phyloP scores from a whole-genome alignment of 2,797 vertebrate genomes.

The Chaenodraco wilsoni region DNA sequence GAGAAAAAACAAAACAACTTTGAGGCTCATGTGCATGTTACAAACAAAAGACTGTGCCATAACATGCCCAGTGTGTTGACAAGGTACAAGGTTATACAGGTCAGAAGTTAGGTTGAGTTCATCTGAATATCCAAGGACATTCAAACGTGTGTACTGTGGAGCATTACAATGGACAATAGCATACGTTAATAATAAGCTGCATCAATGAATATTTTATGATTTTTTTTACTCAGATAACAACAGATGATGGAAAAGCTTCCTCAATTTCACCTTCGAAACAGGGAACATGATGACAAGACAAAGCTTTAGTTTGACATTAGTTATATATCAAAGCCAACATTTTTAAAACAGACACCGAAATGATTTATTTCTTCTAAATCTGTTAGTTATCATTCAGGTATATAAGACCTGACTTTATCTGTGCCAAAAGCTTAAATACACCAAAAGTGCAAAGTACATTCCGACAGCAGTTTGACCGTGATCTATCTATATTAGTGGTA shows the following conservation, averaged over 20 bases:
- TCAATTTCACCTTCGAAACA: constrained; percentile 1
- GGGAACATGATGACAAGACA: background rate
- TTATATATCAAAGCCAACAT: constrained; percentile 1
- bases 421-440: constrained; percentile 2
- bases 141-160: constrained; percentile 1
- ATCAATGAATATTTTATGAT: background rate
- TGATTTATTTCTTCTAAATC: background rate
- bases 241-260: constrained; percentile 27
- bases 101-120: constrained; percentile 49
- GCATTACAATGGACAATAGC: background rate
- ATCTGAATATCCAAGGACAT: background rate
- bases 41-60: constrained; percentile 41
- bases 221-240: constrained; percentile 8
- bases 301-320: constrained; percentile 11
- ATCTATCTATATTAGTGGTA: constrained; percentile 14
- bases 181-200: background rate
- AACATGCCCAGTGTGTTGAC: constrained; percentile 22
- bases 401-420: background rate
- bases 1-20: constrained; percentile 15
- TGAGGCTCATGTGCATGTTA: constrained; percentile 5
- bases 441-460: constrained; percentile 16
- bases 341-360: background rate
- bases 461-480: constrained; percentile 5
- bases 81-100: constrained; percentile 45
- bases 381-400: background rate